Evolutionary conservation across 92 coral and sea anemone species (phyloP).

Genomic region (Siderastrea radians): DNA sequence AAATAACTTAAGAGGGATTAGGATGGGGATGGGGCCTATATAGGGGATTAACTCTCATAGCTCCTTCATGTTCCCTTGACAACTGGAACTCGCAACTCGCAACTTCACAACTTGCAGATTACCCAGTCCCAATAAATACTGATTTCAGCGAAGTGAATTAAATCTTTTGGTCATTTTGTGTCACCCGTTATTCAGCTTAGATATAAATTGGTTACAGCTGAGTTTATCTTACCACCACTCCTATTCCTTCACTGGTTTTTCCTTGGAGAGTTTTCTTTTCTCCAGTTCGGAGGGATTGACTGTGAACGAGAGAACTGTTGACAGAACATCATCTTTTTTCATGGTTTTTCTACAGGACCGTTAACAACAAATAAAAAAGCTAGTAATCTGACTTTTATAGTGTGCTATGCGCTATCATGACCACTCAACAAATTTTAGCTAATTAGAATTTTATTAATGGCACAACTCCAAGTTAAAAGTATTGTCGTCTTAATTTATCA

Average conservation of each 20-base stretch:
- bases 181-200: too few species aligned
- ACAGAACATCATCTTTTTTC: not conserved
- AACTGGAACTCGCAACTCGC: too few species aligned
- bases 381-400: not conserved
- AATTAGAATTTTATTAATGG: not conserved
- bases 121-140: too few species aligned
- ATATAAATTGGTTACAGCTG: too few species aligned
- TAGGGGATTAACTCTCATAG: too few species aligned
- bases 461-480: not conserved
- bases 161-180: too few species aligned
- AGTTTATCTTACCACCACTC: too few species aligned
- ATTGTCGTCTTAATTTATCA: not conserved
- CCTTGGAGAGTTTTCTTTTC: not conserved
- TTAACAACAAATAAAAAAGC: not conserved
- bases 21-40: too few species aligned
- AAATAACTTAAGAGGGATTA: too few species aligned
- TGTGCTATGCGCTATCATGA: not conserved
- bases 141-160: too few species aligned
- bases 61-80: too few species aligned
- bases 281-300: constrained; percentile 14
- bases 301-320: not conserved
- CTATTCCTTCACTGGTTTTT: not conserved
- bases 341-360: constrained; percentile 1
- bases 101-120: too few species aligned
- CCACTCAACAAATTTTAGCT: not conserved